phyloP scores from a whole-genome alignment of 2,888 invertebrate genomes.

The Xestia c-nigrum region DNA sequence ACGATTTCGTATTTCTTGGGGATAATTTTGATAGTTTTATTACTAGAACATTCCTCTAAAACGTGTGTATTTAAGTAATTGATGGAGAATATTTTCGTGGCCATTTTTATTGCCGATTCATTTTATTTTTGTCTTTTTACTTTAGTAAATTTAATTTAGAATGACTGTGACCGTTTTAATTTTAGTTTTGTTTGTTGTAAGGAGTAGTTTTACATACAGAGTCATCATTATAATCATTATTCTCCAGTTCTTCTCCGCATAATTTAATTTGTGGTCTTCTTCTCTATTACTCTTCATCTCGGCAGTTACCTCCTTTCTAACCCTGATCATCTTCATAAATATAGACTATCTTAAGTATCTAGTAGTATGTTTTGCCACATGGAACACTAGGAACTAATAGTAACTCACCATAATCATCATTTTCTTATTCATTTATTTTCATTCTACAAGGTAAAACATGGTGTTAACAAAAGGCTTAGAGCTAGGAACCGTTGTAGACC shows the following conservation, averaged over 20 bases:
- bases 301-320: background rate
- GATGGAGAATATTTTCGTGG: constrained; percentile 38
- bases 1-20: constrained; percentile 47
- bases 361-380: constrained; percentile 14
- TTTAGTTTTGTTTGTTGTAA: constrained; percentile 12
- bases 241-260: background rate
- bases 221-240: background rate
- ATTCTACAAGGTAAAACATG: too few relatives aligned
- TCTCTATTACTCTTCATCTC: background rate
- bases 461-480: too few relatives aligned
- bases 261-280: background rate
- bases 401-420: background rate
- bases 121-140: constrained; percentile 35
- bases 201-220: background rate
- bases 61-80: constrained; percentile 45
- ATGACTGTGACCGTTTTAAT: constrained; percentile 26
- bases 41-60: constrained; percentile 56
- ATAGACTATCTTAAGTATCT: too few relatives aligned
- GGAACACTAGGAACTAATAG: constrained; percentile 9
- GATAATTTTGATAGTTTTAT: constrained; percentile 63
- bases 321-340: background rate
- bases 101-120: constrained; percentile 34
- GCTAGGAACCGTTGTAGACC: too few relatives aligned
- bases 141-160: constrained; percentile 31
- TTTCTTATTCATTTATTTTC: too few relatives aligned